Conservation (phyloP, 1,140 invertebrate genomes). For the Lethrus apterus region DNA sequence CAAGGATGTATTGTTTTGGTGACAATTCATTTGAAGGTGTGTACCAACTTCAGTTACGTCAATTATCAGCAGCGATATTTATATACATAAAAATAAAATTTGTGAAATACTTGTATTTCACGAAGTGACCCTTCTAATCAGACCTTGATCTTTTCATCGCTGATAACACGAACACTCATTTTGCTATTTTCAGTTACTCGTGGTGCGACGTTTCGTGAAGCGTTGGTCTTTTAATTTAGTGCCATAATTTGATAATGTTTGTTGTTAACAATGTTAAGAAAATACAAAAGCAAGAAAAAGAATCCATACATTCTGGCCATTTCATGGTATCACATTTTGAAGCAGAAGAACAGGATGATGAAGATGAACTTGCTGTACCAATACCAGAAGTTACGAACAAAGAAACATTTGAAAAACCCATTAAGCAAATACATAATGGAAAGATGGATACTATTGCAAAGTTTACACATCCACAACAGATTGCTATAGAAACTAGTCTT, state of each 20-base stretch:
- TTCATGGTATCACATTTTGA: slow-evolving; percentile 98
- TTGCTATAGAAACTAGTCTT: slow-evolving; percentile 87
- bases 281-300: slow-evolving; percentile 38
- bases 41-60: slow-evolving; percentile 20
- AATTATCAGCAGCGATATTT: slow-evolving; percentile 26
- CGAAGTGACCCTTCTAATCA: slow-evolving; percentile 39
- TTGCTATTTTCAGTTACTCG: slow-evolving; percentile 25
- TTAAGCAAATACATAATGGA: slow-evolving; percentile 22
- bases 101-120: slow-evolving; percentile 26
- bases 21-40: background rate
- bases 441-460: slow-evolving; percentile 8
- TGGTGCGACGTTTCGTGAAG: slow-evolving; percentile 11
- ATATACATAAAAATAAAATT: slow-evolving; percentile 32
- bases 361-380: slow-evolving; percentile 70
- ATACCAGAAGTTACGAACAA: slow-evolving; percentile 58
- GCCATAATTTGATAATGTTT: slow-evolving; percentile 21
- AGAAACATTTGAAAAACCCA: slow-evolving; percentile 23
- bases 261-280: slow-evolving; percentile 19
- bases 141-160: slow-evolving; percentile 39
- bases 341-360: slow-evolving; percentile 82
- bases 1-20: too few relatives aligned
- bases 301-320: slow-evolving; percentile 93
- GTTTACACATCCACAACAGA: slow-evolving; percentile 44
- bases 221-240: slow-evolving; percentile 15
- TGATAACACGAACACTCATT: slow-evolving; percentile 31